These are phyloP conservation scores for Lymantria monacha DNA, from an alignment of 2,888 invertebrate species.

Conservation along the genomic window DNA sequence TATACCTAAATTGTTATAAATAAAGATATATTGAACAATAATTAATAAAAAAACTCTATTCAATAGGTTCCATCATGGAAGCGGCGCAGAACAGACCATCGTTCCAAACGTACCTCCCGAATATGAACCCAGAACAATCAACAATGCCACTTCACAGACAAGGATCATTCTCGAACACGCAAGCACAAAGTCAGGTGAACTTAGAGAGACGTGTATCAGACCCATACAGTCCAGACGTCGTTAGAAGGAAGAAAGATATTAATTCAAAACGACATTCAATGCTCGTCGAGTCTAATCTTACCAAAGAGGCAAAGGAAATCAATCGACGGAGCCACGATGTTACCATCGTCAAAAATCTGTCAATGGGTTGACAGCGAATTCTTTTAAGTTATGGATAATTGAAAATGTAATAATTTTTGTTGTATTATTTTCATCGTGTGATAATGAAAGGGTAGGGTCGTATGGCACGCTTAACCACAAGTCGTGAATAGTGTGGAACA, in stretches of 20 bases:
- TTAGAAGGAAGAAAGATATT: slow-evolving; percentile 66
- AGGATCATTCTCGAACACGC: slow-evolving; percentile 51
- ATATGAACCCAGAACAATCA: slow-evolving; percentile 50
- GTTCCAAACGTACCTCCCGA: slow-evolving; percentile 77
- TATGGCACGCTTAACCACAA: slow-evolving; percentile 12
- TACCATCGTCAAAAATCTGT: slow-evolving; percentile 65
- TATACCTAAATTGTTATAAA: no score
- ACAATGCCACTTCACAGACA: slow-evolving; percentile 54
- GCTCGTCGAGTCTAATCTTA: slow-evolving; percentile 66
- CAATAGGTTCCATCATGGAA: slow-evolving; percentile 85
- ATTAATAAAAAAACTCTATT: background rate
- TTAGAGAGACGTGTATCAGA: slow-evolving; percentile 68
- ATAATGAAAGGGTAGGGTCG: slow-evolving; percentile 14
- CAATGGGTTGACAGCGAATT: slow-evolving; percentile 67
- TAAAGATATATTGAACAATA: no score
- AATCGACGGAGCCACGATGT: slow-evolving; percentile 71
- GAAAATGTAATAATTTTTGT: slow-evolving; percentile 19
- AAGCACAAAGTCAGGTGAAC: slow-evolving; percentile 38
- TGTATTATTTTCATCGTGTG: slow-evolving; percentile 26
- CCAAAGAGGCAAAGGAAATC: slow-evolving; percentile 63
- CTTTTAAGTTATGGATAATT: slow-evolving; percentile 14
- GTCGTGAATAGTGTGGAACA: slow-evolving; percentile 13
- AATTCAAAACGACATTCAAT: slow-evolving; percentile 70
- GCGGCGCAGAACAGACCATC: slow-evolving; percentile 84
- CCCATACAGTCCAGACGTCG: slow-evolving; percentile 67